phyloP scores from a whole-genome alignment of 2,888 invertebrate genomes.

The Lasioglossum morio region DNA sequence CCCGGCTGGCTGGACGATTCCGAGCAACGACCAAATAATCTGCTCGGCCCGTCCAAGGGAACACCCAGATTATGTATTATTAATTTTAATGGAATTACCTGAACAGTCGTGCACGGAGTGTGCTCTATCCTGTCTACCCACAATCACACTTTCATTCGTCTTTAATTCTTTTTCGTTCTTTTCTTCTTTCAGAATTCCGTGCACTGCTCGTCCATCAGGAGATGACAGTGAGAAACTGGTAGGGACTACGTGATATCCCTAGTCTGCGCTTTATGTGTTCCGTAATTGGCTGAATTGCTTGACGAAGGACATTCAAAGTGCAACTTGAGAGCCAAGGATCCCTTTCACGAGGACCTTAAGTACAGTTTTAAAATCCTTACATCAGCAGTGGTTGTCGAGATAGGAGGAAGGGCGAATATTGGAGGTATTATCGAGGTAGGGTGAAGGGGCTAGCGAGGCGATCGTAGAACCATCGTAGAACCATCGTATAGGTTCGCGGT shows the following conservation, averaged over 20 bases:
- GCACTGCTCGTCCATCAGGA: too few species aligned
- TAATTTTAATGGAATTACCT: conserved; percentile 68
- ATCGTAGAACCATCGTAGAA: conserved; percentile 33
- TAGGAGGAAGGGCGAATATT: conserved; percentile 41
- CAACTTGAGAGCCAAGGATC: neutral
- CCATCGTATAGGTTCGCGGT: conserved; percentile 34
- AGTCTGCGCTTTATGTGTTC: too few species aligned
- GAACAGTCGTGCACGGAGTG: conserved; percentile 46
- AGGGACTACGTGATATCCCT: too few species aligned
- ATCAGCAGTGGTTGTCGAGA: conserved; percentile 3
- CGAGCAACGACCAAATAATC: conserved; percentile 54
- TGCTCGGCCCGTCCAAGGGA: conserved; percentile 29
- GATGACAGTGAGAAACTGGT: too few species aligned
- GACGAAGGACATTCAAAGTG: neutral
- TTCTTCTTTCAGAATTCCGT: neutral
- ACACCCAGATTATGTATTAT: conserved; percentile 62
- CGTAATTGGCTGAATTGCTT: too few species aligned
- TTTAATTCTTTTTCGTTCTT: neutral
- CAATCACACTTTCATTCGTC: neutral
- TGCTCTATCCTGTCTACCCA: neutral
- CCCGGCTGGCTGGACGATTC: neutral
- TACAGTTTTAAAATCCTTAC: conserved; percentile 30
- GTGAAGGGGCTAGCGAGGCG: conserved; percentile 28
- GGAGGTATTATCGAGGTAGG: conserved; percentile 50
- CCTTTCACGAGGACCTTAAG: neutral